Percentiles rank a stretch among this genome's conserved stretches.
phyloP scores from a whole-genome alignment of 2,888 invertebrate species.

The Drosophila recens region DNA sequence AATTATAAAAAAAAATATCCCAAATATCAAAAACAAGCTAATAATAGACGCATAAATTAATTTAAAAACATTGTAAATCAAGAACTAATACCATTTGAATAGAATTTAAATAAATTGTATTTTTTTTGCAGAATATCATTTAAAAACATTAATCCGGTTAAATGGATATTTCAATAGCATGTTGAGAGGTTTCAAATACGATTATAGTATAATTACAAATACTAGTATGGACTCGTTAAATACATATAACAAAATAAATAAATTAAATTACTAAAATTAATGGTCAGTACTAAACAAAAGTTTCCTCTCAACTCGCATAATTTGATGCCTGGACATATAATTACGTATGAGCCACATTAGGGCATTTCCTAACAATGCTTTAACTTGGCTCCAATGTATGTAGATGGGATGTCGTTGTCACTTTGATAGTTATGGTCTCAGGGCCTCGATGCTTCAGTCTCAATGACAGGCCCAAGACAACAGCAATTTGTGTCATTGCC shows the following conservation, averaged over 20 bases:
- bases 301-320: too few species aligned
- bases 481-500: conserved; percentile 73
- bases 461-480: conserved; percentile 36
- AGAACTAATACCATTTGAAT: too few species aligned
- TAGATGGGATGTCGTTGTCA: conserved; percentile 12
- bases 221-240: not conserved
- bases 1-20: too few species aligned
- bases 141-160: too few species aligned
- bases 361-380: conserved; percentile 29
- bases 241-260: too few species aligned
- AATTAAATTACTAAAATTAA: too few species aligned
- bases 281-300: too few species aligned
- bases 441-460: conserved; percentile 18
- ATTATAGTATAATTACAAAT: not conserved
- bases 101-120: too few species aligned
- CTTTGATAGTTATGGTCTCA: conserved; percentile 22
- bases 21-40: too few species aligned
- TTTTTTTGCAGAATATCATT: too few species aligned
- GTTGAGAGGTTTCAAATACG: not conserved
- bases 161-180: not conserved
- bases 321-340: conserved; percentile 48
- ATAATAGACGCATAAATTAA: too few species aligned
- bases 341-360: conserved; percentile 37
- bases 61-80: too few species aligned
- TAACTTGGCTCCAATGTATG: conserved; percentile 4